Evolutionary conservation across 2,113 vertebrate species (phyloP).

Genomic region (Thalassoma bifasciatum): DNA sequence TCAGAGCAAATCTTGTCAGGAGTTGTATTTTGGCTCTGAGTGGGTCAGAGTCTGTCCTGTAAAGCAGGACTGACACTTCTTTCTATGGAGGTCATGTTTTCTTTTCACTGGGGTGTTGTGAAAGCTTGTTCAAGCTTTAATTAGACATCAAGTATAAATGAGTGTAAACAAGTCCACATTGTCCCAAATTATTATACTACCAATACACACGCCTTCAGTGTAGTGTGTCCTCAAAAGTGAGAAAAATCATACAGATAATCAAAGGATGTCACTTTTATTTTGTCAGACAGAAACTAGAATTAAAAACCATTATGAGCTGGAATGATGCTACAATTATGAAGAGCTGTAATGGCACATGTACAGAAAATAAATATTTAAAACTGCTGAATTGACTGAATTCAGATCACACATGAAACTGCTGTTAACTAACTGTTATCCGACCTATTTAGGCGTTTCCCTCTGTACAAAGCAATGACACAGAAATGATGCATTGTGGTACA

Average conservation of each 20-base stretch:
- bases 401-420: constrained; percentile 17
- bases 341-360: constrained; percentile 18
- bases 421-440: constrained; percentile 16
- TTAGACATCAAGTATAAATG: constrained; percentile 34
- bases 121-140: constrained; percentile 13
- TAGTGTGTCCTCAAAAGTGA: neutral
- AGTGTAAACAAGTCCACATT: constrained; percentile 6
- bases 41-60: constrained; percentile 36
- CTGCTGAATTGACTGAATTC: constrained; percentile 18
- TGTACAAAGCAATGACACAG: constrained; percentile 12
- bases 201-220: neutral
- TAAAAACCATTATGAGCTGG: constrained; percentile 11
- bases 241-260: constrained; percentile 23
- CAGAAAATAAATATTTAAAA: constrained; percentile 55
- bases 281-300: constrained; percentile 41
- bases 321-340: neutral
- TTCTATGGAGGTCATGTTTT: constrained; percentile 24
- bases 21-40: constrained; percentile 48
- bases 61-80: constrained; percentile 33
- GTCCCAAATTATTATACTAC: constrained; percentile 11
- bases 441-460: constrained; percentile 30
- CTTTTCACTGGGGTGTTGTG: constrained; percentile 20
- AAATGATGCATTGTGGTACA: constrained; percentile 14
- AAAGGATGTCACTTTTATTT: constrained; percentile 70
- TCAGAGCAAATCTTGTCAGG: constrained; percentile 74